Conservation (phyloP, 2,797 vertebrate species). For the Nyctalus aviator region DNA sequence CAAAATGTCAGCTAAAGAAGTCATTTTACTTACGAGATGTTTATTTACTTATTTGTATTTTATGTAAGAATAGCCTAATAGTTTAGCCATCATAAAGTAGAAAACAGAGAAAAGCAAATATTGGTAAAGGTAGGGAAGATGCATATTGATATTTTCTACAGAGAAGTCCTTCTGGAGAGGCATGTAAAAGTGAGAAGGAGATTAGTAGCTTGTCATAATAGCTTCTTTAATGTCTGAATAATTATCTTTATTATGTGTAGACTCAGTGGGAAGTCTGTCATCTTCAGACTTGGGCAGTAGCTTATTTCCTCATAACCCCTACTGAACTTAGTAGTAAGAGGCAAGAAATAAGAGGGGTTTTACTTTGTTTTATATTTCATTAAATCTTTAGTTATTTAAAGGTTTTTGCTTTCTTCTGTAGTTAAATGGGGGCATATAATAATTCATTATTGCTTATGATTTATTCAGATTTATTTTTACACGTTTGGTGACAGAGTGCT, state of each 20-base stretch:
- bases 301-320: constrained; percentile 24
- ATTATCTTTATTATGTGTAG: constrained; percentile 35
- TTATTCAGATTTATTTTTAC: background rate
- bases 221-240: constrained; percentile 33
- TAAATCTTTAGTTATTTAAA: constrained; percentile 14
- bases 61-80: constrained; percentile 61
- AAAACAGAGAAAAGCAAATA: constrained; percentile 78
- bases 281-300: background rate
- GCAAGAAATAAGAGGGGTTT: background rate
- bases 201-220: constrained; percentile 50
- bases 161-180: constrained; percentile 66
- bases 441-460: constrained; percentile 27
- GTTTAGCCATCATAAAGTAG: constrained; percentile 58
- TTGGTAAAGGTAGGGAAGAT: constrained; percentile 59
- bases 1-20: constrained; percentile 64
- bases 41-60: constrained; percentile 23
- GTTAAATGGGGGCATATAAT: background rate
- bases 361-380: background rate
- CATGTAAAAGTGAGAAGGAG: constrained; percentile 57
- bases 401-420: background rate
- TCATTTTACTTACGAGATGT: background rate
- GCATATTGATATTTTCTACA: constrained; percentile 80
- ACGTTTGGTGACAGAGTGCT: background rate
- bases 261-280: background rate
- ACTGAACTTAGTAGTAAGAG: background rate